A percentile compares a stretch with the other conserved stretches of the same genome.
These are phyloP conservation scores for Graphium colonna DNA, from an alignment of 2,888 invertebrate genomes.

Conservation along the genomic window DNA sequence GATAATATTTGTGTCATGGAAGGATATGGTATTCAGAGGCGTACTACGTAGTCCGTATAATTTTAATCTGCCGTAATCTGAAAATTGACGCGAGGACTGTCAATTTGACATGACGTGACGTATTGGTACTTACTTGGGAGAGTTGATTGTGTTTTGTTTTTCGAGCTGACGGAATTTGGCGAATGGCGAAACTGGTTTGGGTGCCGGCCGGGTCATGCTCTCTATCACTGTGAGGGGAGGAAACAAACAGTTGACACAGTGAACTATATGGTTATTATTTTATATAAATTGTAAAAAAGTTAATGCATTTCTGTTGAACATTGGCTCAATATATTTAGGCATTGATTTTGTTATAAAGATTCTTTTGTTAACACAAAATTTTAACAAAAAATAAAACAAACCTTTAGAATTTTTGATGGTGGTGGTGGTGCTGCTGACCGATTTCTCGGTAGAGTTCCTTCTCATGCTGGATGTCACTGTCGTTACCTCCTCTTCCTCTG, in stretches of 20 bases:
- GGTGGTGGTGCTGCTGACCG: slow-evolving; percentile 79
- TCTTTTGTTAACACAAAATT: background rate
- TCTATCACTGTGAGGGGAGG: slow-evolving; percentile 70
- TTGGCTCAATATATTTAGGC: too few species aligned
- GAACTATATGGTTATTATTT: too few species aligned
- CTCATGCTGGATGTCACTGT: slow-evolving; percentile 72
- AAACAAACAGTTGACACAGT: background rate
- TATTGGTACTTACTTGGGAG: slow-evolving; percentile 86
- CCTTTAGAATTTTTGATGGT: slow-evolving; percentile 82
- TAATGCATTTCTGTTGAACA: too few species aligned
- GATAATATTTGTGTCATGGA: background rate
- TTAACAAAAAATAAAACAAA: slow-evolving; percentile 30
- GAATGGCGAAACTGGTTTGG: slow-evolving; percentile 90
- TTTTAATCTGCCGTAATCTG: background rate
- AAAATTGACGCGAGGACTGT: too few species aligned
- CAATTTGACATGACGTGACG: background rate
- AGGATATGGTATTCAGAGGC: background rate
- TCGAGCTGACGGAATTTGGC: slow-evolving; percentile 95
- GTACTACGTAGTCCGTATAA: background rate
- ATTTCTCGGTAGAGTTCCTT: slow-evolving; percentile 76
- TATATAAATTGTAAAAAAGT: too few species aligned
- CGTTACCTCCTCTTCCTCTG: slow-evolving; percentile 73
- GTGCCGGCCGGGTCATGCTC: slow-evolving; percentile 69
- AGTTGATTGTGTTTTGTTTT: slow-evolving; percentile 89
- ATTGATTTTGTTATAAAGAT: too few species aligned